Evolutionary conservation across 2,113 vertebrate genomes (phyloP), one percentile per base, ranked within the genome.

Genomic region (Bubo bubo): DNA sequence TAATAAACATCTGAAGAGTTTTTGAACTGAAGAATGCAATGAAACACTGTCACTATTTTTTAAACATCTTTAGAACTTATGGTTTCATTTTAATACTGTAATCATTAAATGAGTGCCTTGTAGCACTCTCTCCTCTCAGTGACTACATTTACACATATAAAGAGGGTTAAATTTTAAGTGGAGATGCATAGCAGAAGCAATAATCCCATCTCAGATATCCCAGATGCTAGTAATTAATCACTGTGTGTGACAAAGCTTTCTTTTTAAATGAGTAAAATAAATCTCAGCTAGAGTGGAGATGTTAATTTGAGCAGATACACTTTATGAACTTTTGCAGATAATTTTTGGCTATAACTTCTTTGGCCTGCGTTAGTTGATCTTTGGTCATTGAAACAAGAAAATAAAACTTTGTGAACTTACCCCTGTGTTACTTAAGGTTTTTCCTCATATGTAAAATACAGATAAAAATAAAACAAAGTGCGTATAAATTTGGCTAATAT

Each of bases 1-100:
- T 98, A 98, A 98, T 98, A 98, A 98, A 98, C 97, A 97, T 97
- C 97, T 98, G 96, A 97, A 97, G 98, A 98, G 97, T 97, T 97
- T 98, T 97, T 97, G 93, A 97, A 95, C 95, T 96, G 96, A 90
- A 84, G 95, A 96, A 96, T 76, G 80, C 52, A 17, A 93, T 91
- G 95, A 96, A 96, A 95, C 96, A 96, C 93, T 96, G 68, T 68
- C 90, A 80, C 95, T 95, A 9, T 95, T 91, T 96, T 97, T 93
- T 87, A 95, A 91, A 84, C 52, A 55, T 95, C 94, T 96, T 96
- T 97, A 86, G 88, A 96, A 94, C 56, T 96, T 96, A 71, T 9
- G 21, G 68, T 85, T 97, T 95, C 1, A 28, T 97, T 96, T 94
- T 96, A 86, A 88, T 97, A 64, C 23, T 95, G 73, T 76, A 58